Base-by-base conservation (phyloP, 2,888 invertebrate genomes). In the Heteromyza rotundicornis region DNA sequence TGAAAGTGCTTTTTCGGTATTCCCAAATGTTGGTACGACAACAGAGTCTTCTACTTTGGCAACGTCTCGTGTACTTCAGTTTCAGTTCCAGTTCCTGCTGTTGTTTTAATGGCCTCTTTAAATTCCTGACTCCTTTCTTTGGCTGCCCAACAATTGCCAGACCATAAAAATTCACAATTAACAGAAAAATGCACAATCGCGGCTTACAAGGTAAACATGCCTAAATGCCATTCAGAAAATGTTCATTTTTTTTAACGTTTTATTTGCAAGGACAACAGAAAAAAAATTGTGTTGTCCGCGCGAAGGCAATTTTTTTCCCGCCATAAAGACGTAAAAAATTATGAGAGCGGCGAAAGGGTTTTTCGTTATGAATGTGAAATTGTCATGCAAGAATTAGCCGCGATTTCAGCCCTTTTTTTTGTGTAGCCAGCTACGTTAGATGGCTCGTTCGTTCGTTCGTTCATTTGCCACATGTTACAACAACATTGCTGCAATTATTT, bases 371-470 rank as follows among this genome's bases (percentile, higher is more conserved):
- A 80, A 79, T 79, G 79, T 77, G 79, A 69, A 75, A 73, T 77
- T 80, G 79, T 79, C 79, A 79, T 80, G 79, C 79, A 74, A 80
- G 79, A 79, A 78, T 80, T 80, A 79, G 76, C 75, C 70, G 71
- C 73, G 74, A 77, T 75, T 17, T 22, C 27, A 12, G 47, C 27
- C 17, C 59, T 57, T 32, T 57, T 60, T 50, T n/a, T n/a, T n/a
- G n/a, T n/a, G n/a, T n/a, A n/a, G n/a, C n/a, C n/a, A n/a, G n/a
- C n/a, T n/a, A n/a, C n/a, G n/a, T n/a, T n/a, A n/a, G n/a, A n/a
- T n/a, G n/a, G n/a, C 53, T 27, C 47, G 23, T 23, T 22, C 51
- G 36, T 54, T 32, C 57, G 59, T 57, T 50, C 32, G 22, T 19
- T 8, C 17, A 17, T 16, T 12, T 36, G 19, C n/a, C n/a, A n/a